Conservation (phyloP, 1,140 invertebrate genomes). For the Zelostemma sp. region DNA sequence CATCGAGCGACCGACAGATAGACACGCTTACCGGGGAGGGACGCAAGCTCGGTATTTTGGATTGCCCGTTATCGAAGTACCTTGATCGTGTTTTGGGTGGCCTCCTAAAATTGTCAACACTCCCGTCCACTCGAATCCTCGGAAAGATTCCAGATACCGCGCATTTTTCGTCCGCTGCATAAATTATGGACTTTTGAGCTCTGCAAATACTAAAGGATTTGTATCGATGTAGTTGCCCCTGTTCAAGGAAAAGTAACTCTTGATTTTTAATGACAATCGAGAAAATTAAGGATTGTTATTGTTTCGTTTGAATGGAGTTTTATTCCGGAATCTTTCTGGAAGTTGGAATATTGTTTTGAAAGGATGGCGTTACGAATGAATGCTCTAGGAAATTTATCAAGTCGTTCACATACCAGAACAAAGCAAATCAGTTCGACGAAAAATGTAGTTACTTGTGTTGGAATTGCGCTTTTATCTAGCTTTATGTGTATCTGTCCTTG, state of each 20-base stretch:
- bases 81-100: constrained; percentile 47
- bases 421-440: neutral
- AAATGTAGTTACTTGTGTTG: too few relatives aligned
- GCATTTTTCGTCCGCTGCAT: constrained; percentile 37
- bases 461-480: too few relatives aligned
- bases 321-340: neutral
- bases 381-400: too few relatives aligned
- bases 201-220: too few relatives aligned
- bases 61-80: constrained; percentile 51
- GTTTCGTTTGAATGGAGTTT: too few relatives aligned
- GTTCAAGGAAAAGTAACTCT: too few relatives aligned
- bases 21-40: constrained; percentile 45
- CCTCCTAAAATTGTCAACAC: constrained; percentile 46
- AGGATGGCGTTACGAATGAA: too few relatives aligned
- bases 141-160: constrained; percentile 29
- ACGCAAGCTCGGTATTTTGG: constrained; percentile 61
- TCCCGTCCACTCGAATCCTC: constrained; percentile 31
- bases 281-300: neutral
- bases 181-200: constrained; percentile 18
- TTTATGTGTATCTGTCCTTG: constrained; percentile 39
- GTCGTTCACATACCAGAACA: too few relatives aligned
- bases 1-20: constrained; percentile 63
- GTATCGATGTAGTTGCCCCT: too few relatives aligned
- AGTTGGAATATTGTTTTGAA: too few relatives aligned
- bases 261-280: constrained; percentile 26